Conservation (phyloP, 1,140 invertebrate species). For the Drosophila triauraria region DNA sequence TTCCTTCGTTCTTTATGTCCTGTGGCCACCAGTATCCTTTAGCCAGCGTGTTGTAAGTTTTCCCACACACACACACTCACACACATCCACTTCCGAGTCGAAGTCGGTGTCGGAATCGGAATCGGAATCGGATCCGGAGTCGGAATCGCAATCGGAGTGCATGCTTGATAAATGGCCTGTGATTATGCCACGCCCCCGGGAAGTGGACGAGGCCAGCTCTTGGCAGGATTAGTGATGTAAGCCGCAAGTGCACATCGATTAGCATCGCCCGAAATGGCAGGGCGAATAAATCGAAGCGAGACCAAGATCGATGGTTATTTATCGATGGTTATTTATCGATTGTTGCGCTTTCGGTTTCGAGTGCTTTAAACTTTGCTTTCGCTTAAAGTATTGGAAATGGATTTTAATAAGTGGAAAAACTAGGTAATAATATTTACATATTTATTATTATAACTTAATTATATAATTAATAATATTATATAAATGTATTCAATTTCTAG, state of each 20-base stretch:
- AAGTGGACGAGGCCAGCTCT: slow-evolving; percentile 13
- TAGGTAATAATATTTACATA: too few relatives aligned
- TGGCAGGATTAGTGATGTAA: slow-evolving; percentile 29
- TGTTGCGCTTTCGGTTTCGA: neutral
- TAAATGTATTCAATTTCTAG: too few relatives aligned
- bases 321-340: slow-evolving; percentile 13
- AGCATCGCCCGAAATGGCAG: slow-evolving; percentile 23
- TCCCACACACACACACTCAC: neutral
- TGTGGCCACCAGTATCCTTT: slow-evolving; percentile 7
- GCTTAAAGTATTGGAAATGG: neutral
- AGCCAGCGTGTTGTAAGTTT: slow-evolving; percentile 4
- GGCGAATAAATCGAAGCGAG: slow-evolving; percentile 19
- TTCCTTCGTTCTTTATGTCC: slow-evolving; percentile 11
- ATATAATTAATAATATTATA: too few relatives aligned
- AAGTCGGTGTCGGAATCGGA: too few relatives aligned
- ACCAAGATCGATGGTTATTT: slow-evolving; percentile 24
- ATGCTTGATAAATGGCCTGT: slow-evolving; percentile 55
- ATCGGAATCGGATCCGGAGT: neutral
- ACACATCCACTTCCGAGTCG: slow-evolving; percentile 1
- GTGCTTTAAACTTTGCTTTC: neutral
- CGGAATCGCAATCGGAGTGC: slow-evolving; percentile 20
- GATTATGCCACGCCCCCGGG: slow-evolving; percentile 42
- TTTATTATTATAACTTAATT: too few relatives aligned
- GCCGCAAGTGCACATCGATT: slow-evolving; percentile 42
- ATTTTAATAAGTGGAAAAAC: too few relatives aligned